Evolutionary conservation across 2,113 vertebrate genomes (phyloP), one percentile per base, ranked within the genome.

Genomic region (Podocnemis expansa): DNA sequence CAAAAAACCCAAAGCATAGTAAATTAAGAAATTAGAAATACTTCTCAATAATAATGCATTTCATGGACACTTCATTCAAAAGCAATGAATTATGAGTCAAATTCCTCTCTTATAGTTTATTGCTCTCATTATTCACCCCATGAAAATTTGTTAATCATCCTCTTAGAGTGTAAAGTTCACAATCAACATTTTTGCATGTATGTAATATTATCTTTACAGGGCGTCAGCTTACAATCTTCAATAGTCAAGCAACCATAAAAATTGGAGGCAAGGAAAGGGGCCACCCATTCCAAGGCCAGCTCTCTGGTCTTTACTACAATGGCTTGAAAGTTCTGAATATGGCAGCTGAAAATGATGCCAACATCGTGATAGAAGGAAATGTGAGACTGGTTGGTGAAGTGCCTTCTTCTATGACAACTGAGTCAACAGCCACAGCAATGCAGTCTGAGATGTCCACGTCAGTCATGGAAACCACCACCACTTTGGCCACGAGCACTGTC

Each of bases 241-340:
- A 99, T 99, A 99, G 99, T 97, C 99, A 99, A 98, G 99, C 99
- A 96, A 99, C 99, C 95, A 99, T 99, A 98, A 99, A 99, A 98
- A 99, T 99, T 98, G 99, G 99, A 95, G 99, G 99, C 98, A 99
- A 98, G 95, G 99, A 99, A 97, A 98, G 98, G 94, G 99, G 98
- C 97, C 98, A 98, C 91, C 98, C 99, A 95, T 99, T 99, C 98
- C 99, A 99, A 98, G 99, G 99, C 95, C 99, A 99, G 98, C 99
- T 99, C 90, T 99, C 99, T 89, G 99, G 99, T 97, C 99, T 99
- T 97, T 99, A 99, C 99, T 99, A 99, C 99, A 99, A 99, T 96
- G 99, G 99, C 98, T 98, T 99, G 98, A 99, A 99, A 98, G 99
- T 99, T 97, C 99, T 99, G 98, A 99, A 99, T 98, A 99, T 99